Percentiles rank a stretch among this genome's conserved stretches.
phyloP scores from a whole-genome alignment of 2,797 vertebrate genomes.

The Sebastes aleutianus region DNA sequence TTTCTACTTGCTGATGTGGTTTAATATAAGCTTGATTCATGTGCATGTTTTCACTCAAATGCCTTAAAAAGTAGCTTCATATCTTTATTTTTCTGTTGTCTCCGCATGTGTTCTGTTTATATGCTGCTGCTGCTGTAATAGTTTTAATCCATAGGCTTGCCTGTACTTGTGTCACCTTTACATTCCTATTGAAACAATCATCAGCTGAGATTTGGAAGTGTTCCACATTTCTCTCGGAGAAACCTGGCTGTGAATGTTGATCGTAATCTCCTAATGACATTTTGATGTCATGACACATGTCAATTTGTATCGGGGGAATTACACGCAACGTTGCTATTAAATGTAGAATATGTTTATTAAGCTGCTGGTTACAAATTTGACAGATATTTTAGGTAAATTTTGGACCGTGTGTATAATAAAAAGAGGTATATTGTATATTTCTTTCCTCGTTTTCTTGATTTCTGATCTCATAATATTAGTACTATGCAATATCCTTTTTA shows the following conservation, averaged over 20 bases:
- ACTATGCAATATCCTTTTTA: neutral
- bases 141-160: conserved; percentile 30
- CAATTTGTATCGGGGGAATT: neutral
- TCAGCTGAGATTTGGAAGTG: neutral
- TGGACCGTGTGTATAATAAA: conserved; percentile 48
- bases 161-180: conserved; percentile 16
- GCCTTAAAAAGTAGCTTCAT: conserved; percentile 56
- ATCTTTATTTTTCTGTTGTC: conserved; percentile 8
- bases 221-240: conserved; percentile 32
- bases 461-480: neutral
- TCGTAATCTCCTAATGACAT: neutral
- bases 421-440: conserved; percentile 5
- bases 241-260: conserved; percentile 24
- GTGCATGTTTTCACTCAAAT: conserved; percentile 55
- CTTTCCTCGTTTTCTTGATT: neutral
- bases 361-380: conserved; percentile 29
- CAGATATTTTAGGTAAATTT: conserved; percentile 44
- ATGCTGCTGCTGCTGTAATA: conserved; percentile 36
- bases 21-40: neutral
- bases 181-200: conserved; percentile 28
- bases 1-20: conserved; percentile 33
- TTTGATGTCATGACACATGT: conserved; percentile 41
- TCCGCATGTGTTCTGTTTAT: conserved; percentile 7
- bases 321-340: conserved; percentile 4
- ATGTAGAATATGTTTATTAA: conserved; percentile 25